Base-by-base conservation (phyloP, 2,113 vertebrate genomes). In the Haemorhous mexicanus region DNA sequence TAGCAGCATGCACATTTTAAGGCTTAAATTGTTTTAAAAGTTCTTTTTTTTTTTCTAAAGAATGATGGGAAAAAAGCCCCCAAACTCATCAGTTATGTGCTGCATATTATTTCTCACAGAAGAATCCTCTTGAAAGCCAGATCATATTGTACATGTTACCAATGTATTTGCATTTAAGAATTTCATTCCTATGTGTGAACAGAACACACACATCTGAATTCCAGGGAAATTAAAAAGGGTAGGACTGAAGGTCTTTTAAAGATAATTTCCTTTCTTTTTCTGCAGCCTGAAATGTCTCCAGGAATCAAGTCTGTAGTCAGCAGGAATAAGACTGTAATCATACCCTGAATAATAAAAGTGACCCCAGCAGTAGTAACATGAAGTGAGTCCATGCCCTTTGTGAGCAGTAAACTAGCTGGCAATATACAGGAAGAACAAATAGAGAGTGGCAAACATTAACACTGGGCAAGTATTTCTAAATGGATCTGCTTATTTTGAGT, bases 31-130 rank as follows among this genome's bases (percentile, higher is more conserved):
- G 13, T 85, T 95, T 92, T 84, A 50, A 89, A n/a, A 84, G 17
- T 19, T 56, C 3, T 82, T 87, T 89, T 73, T 84, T 84, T 82
- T 9, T 37, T 28, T 7, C 15, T 44, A 35, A 37, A 93, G 79
- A 63, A n/a, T 7, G 18, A 56, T n/a, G 23, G 43, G 14, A 11
- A 56, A 39, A 55, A 17, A 5, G 0, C 0, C 3, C 4, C n/a
- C 39, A 7, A 22, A 4, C 9, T 53, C 47, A 64, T 93, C 50
- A 41, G 33, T 94, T 75, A 56, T 15, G 10, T 70, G 23, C 28
- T 89, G 6, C 8, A 9, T 74, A 13, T 82, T 87, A 63, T 87
- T 96, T 93, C 41, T 94, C 33, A 73, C 6, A n/a, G 70, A 77
- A 62, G 7, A 33, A 22, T 66, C 19, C 6, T 63, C 46, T 75